Evolutionary conservation across 2,797 vertebrate genomes (phyloP), one percentile per base, ranked within the genome.

Genomic region (Neosalanx taihuensis): DNA sequence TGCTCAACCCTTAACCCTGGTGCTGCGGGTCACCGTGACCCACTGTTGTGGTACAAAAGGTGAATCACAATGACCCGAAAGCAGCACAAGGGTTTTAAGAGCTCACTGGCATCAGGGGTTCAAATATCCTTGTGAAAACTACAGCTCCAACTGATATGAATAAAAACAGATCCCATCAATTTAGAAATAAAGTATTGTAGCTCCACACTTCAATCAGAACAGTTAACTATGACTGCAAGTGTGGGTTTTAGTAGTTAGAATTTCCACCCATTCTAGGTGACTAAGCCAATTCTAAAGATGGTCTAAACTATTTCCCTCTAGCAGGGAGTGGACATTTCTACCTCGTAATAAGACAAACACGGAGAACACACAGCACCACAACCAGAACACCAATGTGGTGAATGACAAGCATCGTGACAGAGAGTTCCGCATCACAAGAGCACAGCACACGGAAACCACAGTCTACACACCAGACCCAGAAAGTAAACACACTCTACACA

Each of bases 401-500:
- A 23, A 60, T 23, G 17, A 80, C 79, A 81, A 46, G 64, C 5
- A 17, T 63, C 79, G 58, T 73, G 51, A 73, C 17, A 2, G 70
- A 20, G 76, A 79, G 72, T n/a, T 10, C 30, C 75, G 26, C 65
- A 64, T 69, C 72, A 79, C 20, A 23, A 59, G 4, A 20, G 65
- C 4, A 60, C 4, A 49, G 31, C 33, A 77, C 65, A 79, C 41
- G 71, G 29, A 31, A 18, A 30, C 20, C 26, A 59, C 31, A 68
- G 31, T 10, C 62, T 70, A 57, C 79, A 85, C 4, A 73, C 75
- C 73, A 84, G 85, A 88, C 80, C 80, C 84, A 81, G 41, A 84
- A 85, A 79, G 76, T 74, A 77, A 87, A 90, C 82, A 78, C 63
- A n/a, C 69, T 68, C 81, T 37, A 41, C 69, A 66, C 63, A 65